A percentile compares a stretch with the other conserved stretches of the same genome.
phyloP scores from a whole-genome alignment of 2,113 vertebrate genomes.

The Setophaga kirtlandii region DNA sequence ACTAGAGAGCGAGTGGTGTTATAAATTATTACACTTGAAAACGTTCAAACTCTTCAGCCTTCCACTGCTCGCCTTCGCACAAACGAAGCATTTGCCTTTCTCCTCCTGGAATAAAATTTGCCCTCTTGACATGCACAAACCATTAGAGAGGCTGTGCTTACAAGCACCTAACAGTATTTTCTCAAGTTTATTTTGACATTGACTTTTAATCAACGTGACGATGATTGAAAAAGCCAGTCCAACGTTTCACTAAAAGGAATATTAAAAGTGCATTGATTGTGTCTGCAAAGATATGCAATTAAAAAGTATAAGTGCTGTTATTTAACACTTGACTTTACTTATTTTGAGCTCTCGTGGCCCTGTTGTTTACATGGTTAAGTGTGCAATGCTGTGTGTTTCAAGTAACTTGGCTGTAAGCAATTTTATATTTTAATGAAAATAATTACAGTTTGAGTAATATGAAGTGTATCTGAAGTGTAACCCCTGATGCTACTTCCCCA shows the following conservation, averaged over 20 bases:
- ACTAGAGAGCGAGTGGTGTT: conserved; percentile 15
- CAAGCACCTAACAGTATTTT: conserved; percentile 72
- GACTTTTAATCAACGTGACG: conserved; percentile 74
- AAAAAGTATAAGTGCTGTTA: conserved; percentile 76
- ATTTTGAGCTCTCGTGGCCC: conserved; percentile 69
- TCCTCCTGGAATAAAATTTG: conserved; percentile 64
- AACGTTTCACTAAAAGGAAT: conserved; percentile 64
- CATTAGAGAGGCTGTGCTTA: conserved; percentile 71
- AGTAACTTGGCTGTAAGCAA: conserved; percentile 75
- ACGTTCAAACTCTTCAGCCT: conserved; percentile 52
- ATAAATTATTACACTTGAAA: conserved; percentile 62
- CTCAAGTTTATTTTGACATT: conserved; percentile 70
- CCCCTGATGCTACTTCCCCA: conserved; percentile 65
- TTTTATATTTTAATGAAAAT: conserved; percentile 83
- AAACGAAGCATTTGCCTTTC: conserved; percentile 53
- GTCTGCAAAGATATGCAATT: conserved; percentile 76
- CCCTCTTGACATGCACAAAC: conserved; percentile 65
- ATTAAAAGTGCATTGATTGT: conserved; percentile 74
- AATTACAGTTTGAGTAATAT: conserved; percentile 79
- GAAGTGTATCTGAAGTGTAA: conserved; percentile 77
- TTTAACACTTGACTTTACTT: conserved; percentile 79
- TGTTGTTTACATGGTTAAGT: conserved; percentile 68
- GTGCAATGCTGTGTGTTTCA: conserved; percentile 67
- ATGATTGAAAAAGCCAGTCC: conserved; percentile 64
- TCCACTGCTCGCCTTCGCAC: not conserved